A percentile compares a stretch with the other conserved stretches of the same genome.
These are phyloP conservation scores for Glomeris marginata DNA, from an alignment of 2,888 invertebrate genomes.

Conservation along the genomic window DNA sequence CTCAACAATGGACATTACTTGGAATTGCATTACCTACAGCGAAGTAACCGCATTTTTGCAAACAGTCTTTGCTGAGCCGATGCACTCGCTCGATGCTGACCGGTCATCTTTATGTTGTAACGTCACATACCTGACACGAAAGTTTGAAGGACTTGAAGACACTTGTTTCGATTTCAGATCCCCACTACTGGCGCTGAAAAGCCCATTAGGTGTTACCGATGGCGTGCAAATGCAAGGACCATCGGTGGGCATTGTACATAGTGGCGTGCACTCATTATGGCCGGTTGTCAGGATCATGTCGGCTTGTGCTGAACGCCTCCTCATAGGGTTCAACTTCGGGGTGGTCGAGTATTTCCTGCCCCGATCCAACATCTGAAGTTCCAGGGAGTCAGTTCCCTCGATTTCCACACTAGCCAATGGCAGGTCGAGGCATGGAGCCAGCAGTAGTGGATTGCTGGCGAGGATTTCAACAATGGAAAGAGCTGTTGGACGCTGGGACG, in stretches of 20 bases:
- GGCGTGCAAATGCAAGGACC: conserved; percentile 2
- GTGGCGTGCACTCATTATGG: conserved; percentile 7
- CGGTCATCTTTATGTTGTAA: conserved; percentile 9
- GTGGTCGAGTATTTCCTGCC: conserved; percentile 11
- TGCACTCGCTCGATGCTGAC: background rate
- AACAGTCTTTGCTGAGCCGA: too few species aligned
- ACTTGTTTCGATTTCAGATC: background rate
- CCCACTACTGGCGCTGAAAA: background rate
- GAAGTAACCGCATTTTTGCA: too few species aligned
- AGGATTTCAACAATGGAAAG: conserved; percentile 66
- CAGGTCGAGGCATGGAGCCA: conserved; percentile 62
- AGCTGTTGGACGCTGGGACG: conserved; percentile 54
- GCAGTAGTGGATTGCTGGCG: conserved; percentile 55
- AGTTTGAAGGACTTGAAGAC: background rate
- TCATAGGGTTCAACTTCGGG: background rate
- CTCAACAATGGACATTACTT: too few species aligned
- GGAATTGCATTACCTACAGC: too few species aligned
- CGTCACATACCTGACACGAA: conserved; percentile 8
- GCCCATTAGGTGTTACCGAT: conserved; percentile 3
- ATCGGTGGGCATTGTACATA: conserved; percentile 8
- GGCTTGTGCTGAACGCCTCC: background rate
- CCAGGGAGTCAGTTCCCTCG: conserved; percentile 46
- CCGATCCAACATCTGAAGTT: conserved; percentile 35
- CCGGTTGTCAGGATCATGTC: conserved; percentile 5
- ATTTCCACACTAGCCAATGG: conserved; percentile 55